Evolutionary conservation across 2,888 invertebrate species (phyloP), one percentile per base, ranked within the genome.

Genomic region (Heliothis peltigera): DNA sequence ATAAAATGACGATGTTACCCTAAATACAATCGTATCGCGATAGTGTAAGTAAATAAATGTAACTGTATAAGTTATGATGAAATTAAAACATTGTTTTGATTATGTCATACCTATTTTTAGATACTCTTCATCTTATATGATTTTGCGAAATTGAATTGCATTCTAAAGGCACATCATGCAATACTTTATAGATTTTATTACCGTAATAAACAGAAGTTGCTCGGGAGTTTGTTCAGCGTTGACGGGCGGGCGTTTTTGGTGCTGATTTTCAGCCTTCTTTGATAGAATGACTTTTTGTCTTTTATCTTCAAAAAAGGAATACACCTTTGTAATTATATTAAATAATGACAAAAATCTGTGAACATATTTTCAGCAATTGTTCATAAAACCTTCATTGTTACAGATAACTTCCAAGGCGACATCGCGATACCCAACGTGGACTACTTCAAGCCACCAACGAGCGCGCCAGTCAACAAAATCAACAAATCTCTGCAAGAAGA

Each of bases 371-470:
- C n/a, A 39, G 5, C 4, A 5, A n/a, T 39, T 39, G 4, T n/a
- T n/a, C 5, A 39, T 39, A 15, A 39, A n/a, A 15, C 51, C 43
- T 19, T 28, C 1, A 35, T 89, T 79, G 84, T 96, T 96, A 21
- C 95, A 98, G 98, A 96, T 82, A 97, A 96, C 59, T 98, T 98
- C 86, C 95, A 97, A 95, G 98, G 98, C 0, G 98, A 98, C 90
- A 98, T 98, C 70, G 98, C 98, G 0, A 93, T 98, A 74, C 97
- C 98, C 39, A 96, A 96, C 80, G 75, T 91, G 63, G 94, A 95
- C 76, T 94, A 91, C 49, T 87, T 87, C 82, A 95, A 85, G 57
- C 88, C 91, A 49, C 80, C 87, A 0, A 84, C 85, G 3, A 86
- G 82, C 53, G 81, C 88, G 0, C 87, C 91, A 4, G 86, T 93